A percentile compares a stretch with the other conserved stretches of the same genome.
phyloP scores from a whole-genome alignment of 2,888 invertebrate genomes.

The Vesta saturnalis region DNA sequence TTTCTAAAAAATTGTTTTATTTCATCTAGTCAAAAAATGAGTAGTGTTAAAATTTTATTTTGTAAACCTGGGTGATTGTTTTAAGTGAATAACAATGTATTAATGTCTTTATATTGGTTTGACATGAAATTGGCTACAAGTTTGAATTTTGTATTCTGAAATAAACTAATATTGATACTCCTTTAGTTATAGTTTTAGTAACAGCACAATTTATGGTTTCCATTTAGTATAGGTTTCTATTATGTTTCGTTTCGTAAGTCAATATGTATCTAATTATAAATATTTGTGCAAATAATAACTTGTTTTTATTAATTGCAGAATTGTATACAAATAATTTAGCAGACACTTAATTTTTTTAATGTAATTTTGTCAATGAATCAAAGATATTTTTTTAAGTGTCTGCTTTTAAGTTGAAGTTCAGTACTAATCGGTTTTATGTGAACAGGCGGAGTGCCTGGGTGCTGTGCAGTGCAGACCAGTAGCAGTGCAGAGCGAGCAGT shows the following conservation, averaged over 20 bases:
- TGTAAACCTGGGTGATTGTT: neutral
- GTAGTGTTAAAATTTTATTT: too few relatives aligned
- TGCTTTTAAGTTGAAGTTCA: constrained; percentile 22
- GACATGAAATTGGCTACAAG: neutral
- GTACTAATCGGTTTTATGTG: constrained; percentile 47
- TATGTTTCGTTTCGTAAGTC: constrained; percentile 25
- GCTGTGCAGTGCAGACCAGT: constrained; percentile 51
- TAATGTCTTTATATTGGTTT: neutral
- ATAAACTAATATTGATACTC: constrained; percentile 13
- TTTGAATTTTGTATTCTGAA: constrained; percentile 5
- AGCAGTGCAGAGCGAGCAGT: constrained; percentile 61
- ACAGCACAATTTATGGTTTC: constrained; percentile 17
- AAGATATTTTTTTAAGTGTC: constrained; percentile 29
- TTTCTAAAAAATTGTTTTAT: too few relatives aligned
- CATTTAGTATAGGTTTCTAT: constrained; percentile 13
- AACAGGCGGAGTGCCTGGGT: constrained; percentile 49
- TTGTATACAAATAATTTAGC: constrained; percentile 17
- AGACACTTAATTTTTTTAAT: constrained; percentile 21
- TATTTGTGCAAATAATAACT: constrained; percentile 29
- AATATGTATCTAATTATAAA: constrained; percentile 32
- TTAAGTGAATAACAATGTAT: neutral
- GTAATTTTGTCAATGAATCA: too few relatives aligned
- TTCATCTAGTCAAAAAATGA: neutral
- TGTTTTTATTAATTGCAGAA: constrained; percentile 38
- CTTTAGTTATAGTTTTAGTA: constrained; percentile 22